phyloP scores from a whole-genome alignment of 1,140 invertebrate species.

The Bombus sibiricus region DNA sequence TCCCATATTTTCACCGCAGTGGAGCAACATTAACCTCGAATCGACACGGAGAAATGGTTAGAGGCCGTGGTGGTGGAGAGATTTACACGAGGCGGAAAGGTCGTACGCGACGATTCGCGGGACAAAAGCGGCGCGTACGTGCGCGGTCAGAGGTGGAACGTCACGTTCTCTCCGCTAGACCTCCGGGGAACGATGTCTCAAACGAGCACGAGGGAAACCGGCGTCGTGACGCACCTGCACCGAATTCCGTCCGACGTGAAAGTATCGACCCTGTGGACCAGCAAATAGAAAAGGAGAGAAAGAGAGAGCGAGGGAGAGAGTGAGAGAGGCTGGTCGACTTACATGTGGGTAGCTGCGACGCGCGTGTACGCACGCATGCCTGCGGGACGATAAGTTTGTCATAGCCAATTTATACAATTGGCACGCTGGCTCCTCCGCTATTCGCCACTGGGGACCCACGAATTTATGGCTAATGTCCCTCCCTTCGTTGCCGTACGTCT shows the following conservation, averaged over 20 bases:
- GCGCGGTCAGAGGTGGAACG: conserved; percentile 69
- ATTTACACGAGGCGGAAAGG: conserved; percentile 44
- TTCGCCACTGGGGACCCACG: conserved; percentile 79
- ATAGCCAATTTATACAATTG: conserved; percentile 83
- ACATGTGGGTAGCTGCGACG: neutral
- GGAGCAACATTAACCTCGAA: neutral
- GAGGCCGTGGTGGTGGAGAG: neutral
- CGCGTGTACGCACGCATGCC: conserved; percentile 34
- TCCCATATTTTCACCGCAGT: neutral
- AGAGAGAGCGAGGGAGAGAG: neutral
- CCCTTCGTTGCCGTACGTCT: conserved; percentile 21
- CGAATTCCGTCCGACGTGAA: conserved; percentile 63
- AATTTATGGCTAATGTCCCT: conserved; percentile 80
- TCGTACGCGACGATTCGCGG: conserved; percentile 68
- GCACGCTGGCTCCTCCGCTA: conserved; percentile 69
- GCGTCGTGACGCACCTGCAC: conserved; percentile 72
- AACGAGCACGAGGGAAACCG: conserved; percentile 78
- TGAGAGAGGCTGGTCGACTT: neutral
- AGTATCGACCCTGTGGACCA: conserved; percentile 60
- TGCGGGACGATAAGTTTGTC: conserved; percentile 80
- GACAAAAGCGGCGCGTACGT: conserved; percentile 70
- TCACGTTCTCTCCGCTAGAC: conserved; percentile 73
- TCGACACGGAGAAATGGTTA: neutral
- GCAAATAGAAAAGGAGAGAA: neutral
- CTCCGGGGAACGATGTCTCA: conserved; percentile 82